A percentile compares a stretch with the other conserved stretches of the same genome.
These are phyloP conservation scores for Sycophila sp. DNA, from an alignment of 1,140 invertebrate species.

Conservation along the genomic window DNA sequence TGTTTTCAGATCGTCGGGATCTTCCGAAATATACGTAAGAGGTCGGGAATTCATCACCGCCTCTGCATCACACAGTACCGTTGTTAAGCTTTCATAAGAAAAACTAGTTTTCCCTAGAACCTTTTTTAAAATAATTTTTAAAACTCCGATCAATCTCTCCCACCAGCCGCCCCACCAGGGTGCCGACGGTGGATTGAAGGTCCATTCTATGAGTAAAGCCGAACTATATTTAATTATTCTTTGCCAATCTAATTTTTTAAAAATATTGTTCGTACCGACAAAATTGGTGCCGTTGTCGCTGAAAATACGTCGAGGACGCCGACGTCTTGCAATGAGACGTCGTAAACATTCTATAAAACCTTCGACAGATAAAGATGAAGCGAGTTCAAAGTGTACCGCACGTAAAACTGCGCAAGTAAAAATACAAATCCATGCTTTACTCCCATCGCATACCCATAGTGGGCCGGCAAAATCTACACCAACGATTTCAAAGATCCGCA, in stretches of 20 bases:
- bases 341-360: constrained; percentile 37
- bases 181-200: constrained; percentile 54
- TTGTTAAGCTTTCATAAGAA: constrained; percentile 46
- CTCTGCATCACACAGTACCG: constrained; percentile 49
- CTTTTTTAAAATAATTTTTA: constrained; percentile 40
- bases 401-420: constrained; percentile 17
- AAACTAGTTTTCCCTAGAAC: constrained; percentile 44
- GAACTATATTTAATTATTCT: constrained; percentile 21
- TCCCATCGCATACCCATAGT: constrained; percentile 37
- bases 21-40: constrained; percentile 50
- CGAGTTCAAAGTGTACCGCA: constrained; percentile 50
- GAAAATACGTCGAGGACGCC: constrained; percentile 1
- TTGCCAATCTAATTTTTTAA: constrained; percentile 43
- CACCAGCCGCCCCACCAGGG: constrained; percentile 54
- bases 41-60: constrained; percentile 49
- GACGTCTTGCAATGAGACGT: constrained; percentile 30
- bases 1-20: constrained; percentile 31
- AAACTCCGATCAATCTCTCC: constrained; percentile 51
- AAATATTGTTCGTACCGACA: constrained; percentile 44
- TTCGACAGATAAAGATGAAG: constrained; percentile 43
- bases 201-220: constrained; percentile 47
- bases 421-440: constrained; percentile 51
- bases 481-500: constrained; percentile 48
- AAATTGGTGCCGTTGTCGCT: constrained; percentile 47
- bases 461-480: constrained; percentile 55